These are phyloP conservation scores for Montipora capricornis DNA, from an alignment of 64 coral and sea anemone genomes.

Conservation along the genomic window DNA sequence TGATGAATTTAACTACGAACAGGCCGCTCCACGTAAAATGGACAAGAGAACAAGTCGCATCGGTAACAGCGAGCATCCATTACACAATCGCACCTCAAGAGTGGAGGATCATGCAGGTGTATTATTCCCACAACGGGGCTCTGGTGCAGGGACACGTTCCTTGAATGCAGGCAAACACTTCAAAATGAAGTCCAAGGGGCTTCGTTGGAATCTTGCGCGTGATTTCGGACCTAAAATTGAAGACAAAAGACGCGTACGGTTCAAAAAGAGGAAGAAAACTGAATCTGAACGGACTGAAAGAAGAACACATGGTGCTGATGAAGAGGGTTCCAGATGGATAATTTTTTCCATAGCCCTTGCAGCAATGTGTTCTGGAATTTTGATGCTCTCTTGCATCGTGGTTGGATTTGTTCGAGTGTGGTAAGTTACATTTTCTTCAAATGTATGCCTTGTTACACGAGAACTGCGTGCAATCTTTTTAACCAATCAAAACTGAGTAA, in stretches of 20 bases:
- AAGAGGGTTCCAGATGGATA: background rate
- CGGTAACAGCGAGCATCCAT: too few species aligned
- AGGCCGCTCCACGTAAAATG: too few species aligned
- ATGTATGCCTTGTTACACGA: too few species aligned
- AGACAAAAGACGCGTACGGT: background rate
- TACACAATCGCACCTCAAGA: too few species aligned
- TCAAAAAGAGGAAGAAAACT: background rate
- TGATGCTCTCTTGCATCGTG: background rate
- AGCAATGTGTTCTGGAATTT: background rate
- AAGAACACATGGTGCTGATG: background rate
- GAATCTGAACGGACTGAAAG: background rate
- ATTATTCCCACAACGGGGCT: too few species aligned
- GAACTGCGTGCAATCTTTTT: too few species aligned
- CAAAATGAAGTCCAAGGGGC: background rate
- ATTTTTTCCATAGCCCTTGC: background rate
- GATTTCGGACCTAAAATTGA: background rate
- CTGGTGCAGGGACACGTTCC: too few species aligned
- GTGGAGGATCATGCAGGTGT: too few species aligned
- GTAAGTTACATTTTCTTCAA: background rate
- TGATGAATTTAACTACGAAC: too few species aligned
- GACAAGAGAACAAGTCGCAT: too few species aligned
- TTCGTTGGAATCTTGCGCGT: background rate
- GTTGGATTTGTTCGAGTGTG: background rate
- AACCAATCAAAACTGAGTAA: too few species aligned
- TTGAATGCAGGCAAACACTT: too few species aligned